Evolutionary conservation across 2,797 vertebrate genomes (phyloP).

Genomic region (Lepidocolaptes lacrymiger): DNA sequence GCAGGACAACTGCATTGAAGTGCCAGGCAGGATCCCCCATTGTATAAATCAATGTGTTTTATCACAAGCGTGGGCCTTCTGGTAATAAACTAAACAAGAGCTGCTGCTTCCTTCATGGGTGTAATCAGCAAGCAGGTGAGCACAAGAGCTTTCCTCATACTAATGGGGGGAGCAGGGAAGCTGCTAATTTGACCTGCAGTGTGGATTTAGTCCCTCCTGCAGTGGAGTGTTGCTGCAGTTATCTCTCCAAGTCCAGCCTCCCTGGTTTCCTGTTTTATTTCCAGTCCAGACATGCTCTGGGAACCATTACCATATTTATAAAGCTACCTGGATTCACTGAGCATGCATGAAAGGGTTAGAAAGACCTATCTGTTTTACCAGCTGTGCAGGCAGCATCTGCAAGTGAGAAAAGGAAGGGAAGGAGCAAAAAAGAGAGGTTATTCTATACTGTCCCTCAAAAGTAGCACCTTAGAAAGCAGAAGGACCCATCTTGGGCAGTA

Average conservation of each 20-base stretch:
- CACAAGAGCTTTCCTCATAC: conserved; percentile 49
- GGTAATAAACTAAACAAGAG: conserved; percentile 76
- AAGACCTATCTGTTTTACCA: conserved; percentile 78
- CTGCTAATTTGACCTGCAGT: conserved; percentile 73
- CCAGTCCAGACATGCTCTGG: conserved; percentile 70
- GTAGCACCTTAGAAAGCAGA: neutral
- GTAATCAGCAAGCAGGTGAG: conserved; percentile 75
- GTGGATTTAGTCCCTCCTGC: conserved; percentile 52
- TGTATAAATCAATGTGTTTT: conserved; percentile 67
- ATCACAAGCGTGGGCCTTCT: conserved; percentile 69
- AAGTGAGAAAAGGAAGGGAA: neutral
- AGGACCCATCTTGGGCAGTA: neutral
- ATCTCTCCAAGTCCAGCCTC: conserved; percentile 65
- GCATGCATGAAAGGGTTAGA: conserved; percentile 73
- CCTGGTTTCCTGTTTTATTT: conserved; percentile 66
- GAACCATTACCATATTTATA: conserved; percentile 81
- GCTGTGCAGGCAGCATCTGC: conserved; percentile 61
- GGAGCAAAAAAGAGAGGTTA: neutral
- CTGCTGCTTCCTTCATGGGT: conserved; percentile 53
- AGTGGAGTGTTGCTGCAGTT: conserved; percentile 58
- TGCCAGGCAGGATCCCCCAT: conserved; percentile 70
- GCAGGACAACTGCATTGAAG: conserved; percentile 60
- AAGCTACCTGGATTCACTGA: conserved; percentile 72
- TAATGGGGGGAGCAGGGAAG: neutral
- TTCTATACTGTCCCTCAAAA: neutral